These are phyloP conservation scores for Syrrhaptes paradoxus DNA, from an alignment of 2,113 vertebrate genomes.

Conservation along the genomic window DNA sequence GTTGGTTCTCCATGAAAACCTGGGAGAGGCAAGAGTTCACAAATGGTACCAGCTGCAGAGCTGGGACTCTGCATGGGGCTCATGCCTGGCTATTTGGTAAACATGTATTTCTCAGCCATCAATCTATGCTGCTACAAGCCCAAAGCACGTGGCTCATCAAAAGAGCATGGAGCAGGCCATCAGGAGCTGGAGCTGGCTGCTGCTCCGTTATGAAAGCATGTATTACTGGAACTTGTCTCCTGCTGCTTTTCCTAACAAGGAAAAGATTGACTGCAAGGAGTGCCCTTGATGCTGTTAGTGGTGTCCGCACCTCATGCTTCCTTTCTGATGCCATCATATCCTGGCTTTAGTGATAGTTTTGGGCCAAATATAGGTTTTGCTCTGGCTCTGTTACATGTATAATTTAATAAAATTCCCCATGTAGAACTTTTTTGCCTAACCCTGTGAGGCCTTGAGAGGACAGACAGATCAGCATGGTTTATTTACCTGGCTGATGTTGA, in stretches of 20 bases:
- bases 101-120: not conserved
- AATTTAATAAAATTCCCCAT: not conserved
- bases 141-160: not conserved
- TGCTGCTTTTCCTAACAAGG: not conserved
- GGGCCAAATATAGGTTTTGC: not conserved
- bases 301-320: not conserved
- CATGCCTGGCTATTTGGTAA: not conserved
- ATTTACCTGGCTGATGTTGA: not conserved
- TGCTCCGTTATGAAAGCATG: not conserved
- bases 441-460: not conserved
- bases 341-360: not conserved
- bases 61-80: not conserved
- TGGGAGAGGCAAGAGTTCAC: not conserved
- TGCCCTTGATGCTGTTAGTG: rapidly evolving
- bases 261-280: not conserved
- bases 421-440: not conserved
- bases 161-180: not conserved
- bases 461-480: not conserved
- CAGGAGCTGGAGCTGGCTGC: not conserved
- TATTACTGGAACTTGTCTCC: not conserved
- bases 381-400: not conserved
- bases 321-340: not conserved
- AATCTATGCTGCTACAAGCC: not conserved
- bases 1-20: not conserved
- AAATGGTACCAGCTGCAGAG: not conserved